phyloP scores from a whole-genome alignment of 1,140 invertebrate genomes.

The Araneus ventricosus region DNA sequence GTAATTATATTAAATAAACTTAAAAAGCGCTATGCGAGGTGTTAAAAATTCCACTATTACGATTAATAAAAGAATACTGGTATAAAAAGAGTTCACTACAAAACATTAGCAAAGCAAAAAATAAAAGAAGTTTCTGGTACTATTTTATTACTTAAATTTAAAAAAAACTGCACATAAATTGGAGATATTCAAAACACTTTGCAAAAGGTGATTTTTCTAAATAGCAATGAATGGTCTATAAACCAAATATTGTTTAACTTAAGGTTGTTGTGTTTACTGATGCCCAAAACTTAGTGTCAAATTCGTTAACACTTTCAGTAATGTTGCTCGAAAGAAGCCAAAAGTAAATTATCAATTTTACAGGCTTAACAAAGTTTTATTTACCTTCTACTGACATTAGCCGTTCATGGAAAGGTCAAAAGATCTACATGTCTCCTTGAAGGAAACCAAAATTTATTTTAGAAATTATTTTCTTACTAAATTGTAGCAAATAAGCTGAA shows the following conservation, averaged over 20 bases:
- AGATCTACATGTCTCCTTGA: background rate
- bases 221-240: background rate
- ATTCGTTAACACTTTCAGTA: background rate
- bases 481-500: background rate
- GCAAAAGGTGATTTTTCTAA: background rate
- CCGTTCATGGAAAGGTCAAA: background rate
- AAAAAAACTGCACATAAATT: too few species aligned
- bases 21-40: too few species aligned
- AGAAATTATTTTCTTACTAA: background rate
- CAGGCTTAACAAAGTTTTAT: background rate
- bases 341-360: background rate
- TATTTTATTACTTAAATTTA: too few species aligned
- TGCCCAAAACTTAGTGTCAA: background rate
- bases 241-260: background rate
- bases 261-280: background rate
- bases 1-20: too few species aligned
- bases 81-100: background rate
- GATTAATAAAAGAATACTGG: too few species aligned
- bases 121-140: too few species aligned
- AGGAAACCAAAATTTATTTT: background rate
- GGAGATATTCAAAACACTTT: background rate
- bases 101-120: background rate
- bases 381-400: background rate
- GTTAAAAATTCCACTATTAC: too few species aligned
- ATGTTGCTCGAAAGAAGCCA: background rate